Conservation (phyloP, 1,140 invertebrate species). For the Schlechtendalia chinensis region DNA sequence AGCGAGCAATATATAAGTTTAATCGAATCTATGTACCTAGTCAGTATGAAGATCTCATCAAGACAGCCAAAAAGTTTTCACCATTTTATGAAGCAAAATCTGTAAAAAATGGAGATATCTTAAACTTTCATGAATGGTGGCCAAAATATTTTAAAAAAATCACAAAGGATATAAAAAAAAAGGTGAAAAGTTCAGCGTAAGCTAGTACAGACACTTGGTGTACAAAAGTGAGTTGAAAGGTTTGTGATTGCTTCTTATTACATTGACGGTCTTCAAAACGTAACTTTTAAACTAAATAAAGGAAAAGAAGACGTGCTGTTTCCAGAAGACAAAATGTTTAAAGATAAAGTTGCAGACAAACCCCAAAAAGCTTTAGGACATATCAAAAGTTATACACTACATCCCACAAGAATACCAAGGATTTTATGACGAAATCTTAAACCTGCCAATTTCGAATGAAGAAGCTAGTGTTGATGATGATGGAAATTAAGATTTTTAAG, state of each 20-base stretch:
- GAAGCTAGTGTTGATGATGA: conserved; percentile 24
- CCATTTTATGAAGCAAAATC: conserved; percentile 17
- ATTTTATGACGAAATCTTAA: conserved; percentile 35
- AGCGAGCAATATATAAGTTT: too few relatives aligned
- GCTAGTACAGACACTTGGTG: not conserved
- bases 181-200: conserved; percentile 20
- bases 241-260: not conserved
- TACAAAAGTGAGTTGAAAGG: not conserved
- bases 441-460: not conserved
- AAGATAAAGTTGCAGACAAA: conserved; percentile 25
- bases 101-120: not conserved
- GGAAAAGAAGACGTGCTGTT: conserved; percentile 1
- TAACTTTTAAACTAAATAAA: conserved; percentile 7
- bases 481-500: not conserved
- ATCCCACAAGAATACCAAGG: conserved; percentile 27
- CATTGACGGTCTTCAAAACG: not conserved
- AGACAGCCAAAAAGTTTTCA: conserved; percentile 11
- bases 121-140: not conserved
- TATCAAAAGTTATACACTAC: conserved; percentile 36
- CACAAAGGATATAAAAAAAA: conserved; percentile 13
- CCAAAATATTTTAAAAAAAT: conserved; percentile 8
- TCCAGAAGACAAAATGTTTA: not conserved
- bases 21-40: too few relatives aligned
- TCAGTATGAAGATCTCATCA: conserved; percentile 46
- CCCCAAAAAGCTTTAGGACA: conserved; percentile 23